phyloP scores from a whole-genome alignment of 2,113 vertebrate species.

The Dascyllus trimaculatus region DNA sequence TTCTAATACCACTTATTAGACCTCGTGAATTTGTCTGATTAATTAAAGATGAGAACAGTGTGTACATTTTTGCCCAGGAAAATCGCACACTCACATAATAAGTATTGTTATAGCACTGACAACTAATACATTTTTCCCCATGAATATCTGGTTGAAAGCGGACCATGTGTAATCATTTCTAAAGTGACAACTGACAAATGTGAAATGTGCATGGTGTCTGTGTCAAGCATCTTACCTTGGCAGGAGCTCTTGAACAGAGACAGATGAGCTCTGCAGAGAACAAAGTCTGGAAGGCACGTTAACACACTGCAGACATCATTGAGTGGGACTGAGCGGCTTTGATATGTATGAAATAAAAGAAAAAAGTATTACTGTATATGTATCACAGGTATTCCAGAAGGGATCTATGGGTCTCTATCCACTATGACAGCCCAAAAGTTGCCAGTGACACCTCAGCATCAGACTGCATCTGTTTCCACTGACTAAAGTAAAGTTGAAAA shows the following conservation, averaged over 20 bases:
- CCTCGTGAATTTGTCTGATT: conserved; percentile 34
- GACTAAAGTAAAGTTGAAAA: conserved; percentile 42
- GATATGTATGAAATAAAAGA: conserved; percentile 27
- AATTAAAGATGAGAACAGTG: conserved; percentile 50
- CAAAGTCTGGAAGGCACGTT: conserved; percentile 53
- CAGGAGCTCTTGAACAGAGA: conserved; percentile 43
- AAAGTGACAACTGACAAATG: conserved; percentile 26
- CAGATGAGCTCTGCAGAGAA: conserved; percentile 54
- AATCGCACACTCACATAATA: conserved; percentile 14
- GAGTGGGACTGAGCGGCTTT: conserved; percentile 36
- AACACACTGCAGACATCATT: conserved; percentile 55
- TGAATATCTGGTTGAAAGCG: conserved; percentile 10
- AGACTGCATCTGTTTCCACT: conserved; percentile 32
- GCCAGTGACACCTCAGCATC: conserved; percentile 32
- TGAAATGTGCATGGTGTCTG: conserved; percentile 10
- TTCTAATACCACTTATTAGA: conserved; percentile 25
- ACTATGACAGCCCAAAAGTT: conserved; percentile 48
- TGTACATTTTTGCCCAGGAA: conserved; percentile 59
- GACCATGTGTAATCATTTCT: conserved; percentile 29
- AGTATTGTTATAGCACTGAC: conserved; percentile 22
- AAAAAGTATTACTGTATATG: conserved; percentile 41
- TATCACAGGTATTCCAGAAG: conserved; percentile 51
- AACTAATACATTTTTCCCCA: conserved; percentile 21
- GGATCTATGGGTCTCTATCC: conserved; percentile 48
- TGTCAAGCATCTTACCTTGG: conserved; percentile 74